Evolutionary conservation across 2,797 vertebrate genomes (phyloP), one percentile per base, ranked within the genome.

Genomic region (Allobates femoralis): DNA sequence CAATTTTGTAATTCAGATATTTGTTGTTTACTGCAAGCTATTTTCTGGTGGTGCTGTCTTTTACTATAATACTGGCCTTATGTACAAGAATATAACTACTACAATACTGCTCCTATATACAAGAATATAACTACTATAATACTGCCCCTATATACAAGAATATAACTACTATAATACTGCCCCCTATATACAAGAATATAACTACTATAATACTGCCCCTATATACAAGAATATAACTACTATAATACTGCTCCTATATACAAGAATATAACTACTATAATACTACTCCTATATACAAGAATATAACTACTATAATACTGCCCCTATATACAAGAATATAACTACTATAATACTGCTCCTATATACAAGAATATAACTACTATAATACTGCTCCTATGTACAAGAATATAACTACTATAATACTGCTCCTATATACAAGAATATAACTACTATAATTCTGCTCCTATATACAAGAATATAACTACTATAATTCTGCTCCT

Each of bases 251-350:
- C n/a, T 16, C 60, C 60, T 64, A 64, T 64, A 3, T 64, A 64
- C 60, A 64, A 64, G 26, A 64, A 64, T 64, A 64, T 28, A 64
- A 64, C 60, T 64, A 28, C 60, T 64, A 64, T 64, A 64, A 64
- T 64, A 64, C 60, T 64, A 14, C 60, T 28, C 60, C 60, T 64
- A 64, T 64, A 16, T 64, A 64, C 60, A 64, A 64, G 60, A 64
- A 64, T 64, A 64, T 64, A 64, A 64, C 60, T 64, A 64, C 60
- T 64, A 64, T 64, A 64, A 64, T 64, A 64, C 60, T 64, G 26
- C n/a, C 12, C 60, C 26, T 60, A 60, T 60, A 12, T 60, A n/a
- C 58, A 60, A 60, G 58, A 60, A 60, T 60, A 60, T 60, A 60
- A 26, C 58, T 60, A 60, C 58, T 60, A n/a, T 60, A 60, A 60